Evolutionary conservation across 2,113 vertebrate species (phyloP).

Genomic region (Odocoileus hemionus): DNA sequence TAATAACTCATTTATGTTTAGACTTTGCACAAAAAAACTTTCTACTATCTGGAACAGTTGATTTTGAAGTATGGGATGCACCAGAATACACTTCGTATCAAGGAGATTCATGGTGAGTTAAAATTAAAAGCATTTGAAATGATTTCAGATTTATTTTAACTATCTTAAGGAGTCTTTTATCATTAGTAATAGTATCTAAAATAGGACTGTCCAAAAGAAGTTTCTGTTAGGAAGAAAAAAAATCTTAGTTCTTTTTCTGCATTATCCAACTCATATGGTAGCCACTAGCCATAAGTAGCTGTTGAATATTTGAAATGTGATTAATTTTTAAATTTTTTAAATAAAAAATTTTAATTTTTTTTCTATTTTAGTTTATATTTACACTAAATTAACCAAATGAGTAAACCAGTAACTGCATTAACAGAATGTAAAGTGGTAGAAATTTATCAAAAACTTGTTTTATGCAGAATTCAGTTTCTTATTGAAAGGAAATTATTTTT

Average conservation of each 20-base stretch:
- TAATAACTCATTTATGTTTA: constrained; percentile 68
- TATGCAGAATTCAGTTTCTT: background rate
- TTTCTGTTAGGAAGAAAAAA: background rate
- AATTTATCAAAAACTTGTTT: background rate
- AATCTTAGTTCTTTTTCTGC: background rate
- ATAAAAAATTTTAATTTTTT: background rate
- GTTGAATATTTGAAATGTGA: background rate
- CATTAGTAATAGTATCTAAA: constrained; percentile 15
- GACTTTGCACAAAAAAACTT: constrained; percentile 97
- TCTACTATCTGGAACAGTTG: constrained; percentile 97
- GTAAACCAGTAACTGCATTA: background rate
- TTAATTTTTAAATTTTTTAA: background rate
- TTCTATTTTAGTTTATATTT: constrained; percentile 1
- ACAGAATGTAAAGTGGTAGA: background rate
- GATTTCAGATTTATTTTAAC: background rate
- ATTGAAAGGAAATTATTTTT: constrained; percentile 18
- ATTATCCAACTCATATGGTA: background rate
- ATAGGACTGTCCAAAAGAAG: background rate
- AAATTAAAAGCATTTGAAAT: constrained; percentile 1
- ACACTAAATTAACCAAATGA: background rate
- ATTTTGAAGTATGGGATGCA: constrained; percentile 97
- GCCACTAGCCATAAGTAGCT: background rate
- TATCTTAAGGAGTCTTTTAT: background rate
- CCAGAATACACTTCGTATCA: constrained; percentile 94
- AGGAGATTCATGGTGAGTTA: constrained; percentile 93